Evolutionary conservation across 1,140 invertebrate genomes (phyloP).

Genomic region (Zaprionus kolodkinae): DNA sequence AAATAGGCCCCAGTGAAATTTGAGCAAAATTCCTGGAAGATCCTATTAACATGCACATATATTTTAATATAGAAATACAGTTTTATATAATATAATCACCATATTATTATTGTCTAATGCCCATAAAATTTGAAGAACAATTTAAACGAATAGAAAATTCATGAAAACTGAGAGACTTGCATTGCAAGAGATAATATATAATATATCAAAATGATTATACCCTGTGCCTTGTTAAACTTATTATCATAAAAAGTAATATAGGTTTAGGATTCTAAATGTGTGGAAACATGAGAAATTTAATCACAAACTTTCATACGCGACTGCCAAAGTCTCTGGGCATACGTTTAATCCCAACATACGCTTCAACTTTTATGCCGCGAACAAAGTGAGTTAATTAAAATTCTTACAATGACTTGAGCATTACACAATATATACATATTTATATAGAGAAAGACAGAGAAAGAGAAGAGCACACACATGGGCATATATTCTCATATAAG

Average conservation of each 20-base stretch:
- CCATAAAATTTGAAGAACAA: no score
- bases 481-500: slow-evolving; percentile 26
- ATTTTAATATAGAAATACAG: no score
- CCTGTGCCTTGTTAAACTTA: background rate
- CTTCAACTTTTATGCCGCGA: slow-evolving; percentile 29
- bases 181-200: no score
- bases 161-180: no score
- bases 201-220: no score
- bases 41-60: background rate
- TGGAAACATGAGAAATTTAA: background rate
- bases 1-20: background rate
- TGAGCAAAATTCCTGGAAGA: background rate
- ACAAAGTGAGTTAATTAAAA: slow-evolving; percentile 78
- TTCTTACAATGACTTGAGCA: slow-evolving; percentile 64
- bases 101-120: no score
- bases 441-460: background rate
- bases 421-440: slow-evolving; percentile 23
- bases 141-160: no score
- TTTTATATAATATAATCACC: no score
- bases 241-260: background rate
- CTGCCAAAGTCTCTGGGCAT: background rate
- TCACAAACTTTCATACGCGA: background rate
- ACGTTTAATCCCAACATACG: background rate
- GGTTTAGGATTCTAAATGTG: background rate
- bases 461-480: background rate